Conservation (phyloP, 1,140 invertebrate genomes). For the Trichonephila inaurata region DNA sequence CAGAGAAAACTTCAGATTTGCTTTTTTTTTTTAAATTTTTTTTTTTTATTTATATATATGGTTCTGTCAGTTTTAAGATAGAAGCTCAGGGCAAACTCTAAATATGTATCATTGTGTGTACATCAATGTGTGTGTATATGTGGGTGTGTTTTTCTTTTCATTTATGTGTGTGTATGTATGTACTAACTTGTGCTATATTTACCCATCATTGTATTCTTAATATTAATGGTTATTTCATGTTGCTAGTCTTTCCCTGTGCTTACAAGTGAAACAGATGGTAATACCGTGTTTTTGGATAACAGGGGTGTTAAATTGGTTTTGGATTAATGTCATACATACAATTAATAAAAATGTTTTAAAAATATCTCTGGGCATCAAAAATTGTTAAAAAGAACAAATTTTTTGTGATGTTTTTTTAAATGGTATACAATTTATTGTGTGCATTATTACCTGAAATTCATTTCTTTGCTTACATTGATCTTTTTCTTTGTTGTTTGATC, state of each 20-base stretch:
- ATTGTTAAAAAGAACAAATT: not conserved
- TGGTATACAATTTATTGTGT: not conserved
- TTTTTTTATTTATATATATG: no score
- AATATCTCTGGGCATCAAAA: not conserved
- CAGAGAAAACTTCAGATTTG: no score
- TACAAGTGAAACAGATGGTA: not conserved
- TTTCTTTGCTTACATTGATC: not conserved
- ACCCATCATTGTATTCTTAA: conserved; percentile 11
- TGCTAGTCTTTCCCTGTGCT: conserved; percentile 41
- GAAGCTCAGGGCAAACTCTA: no score
- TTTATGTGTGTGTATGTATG: not conserved
- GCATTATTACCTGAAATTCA: not conserved
- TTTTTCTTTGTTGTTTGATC: not conserved
- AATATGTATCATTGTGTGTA: not conserved
- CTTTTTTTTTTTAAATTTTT: no score
- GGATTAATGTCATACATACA: not conserved
- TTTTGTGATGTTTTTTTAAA: not conserved
- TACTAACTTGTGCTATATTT: conserved; percentile 14
- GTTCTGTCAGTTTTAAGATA: no score
- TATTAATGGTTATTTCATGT: conserved; percentile 21
- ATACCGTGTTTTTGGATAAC: not conserved
- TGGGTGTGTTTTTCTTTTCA: conserved; percentile 25
- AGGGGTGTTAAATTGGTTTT: conserved; percentile 17
- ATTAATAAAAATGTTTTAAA: not conserved
- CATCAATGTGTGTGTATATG: conserved; percentile 43